Evolutionary conservation across 2,797 vertebrate species (phyloP).

Genomic region (Pogonophryne albipinna): DNA sequence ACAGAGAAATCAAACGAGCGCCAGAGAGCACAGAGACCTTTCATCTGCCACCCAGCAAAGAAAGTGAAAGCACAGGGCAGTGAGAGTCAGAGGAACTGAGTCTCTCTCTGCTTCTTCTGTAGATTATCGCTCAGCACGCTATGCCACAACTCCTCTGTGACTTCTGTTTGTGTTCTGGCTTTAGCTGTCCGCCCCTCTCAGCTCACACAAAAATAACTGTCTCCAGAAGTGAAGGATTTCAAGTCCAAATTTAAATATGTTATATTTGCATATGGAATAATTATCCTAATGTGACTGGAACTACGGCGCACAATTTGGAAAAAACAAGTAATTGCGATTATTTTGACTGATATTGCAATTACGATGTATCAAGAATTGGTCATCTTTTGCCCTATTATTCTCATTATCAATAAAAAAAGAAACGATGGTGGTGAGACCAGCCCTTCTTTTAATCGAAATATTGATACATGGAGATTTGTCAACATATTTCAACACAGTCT

Average conservation of each 20-base stretch:
- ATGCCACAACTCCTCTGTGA: slow-evolving; percentile 30
- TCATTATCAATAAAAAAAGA: too few species aligned
- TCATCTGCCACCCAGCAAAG: slow-evolving; percentile 67
- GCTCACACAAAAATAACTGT: slow-evolving; percentile 10
- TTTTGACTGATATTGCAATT: too few species aligned
- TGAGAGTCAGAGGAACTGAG: slow-evolving; percentile 39
- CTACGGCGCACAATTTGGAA: too few species aligned
- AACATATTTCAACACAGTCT: too few species aligned
- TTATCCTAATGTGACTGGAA: background rate
- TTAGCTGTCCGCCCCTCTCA: background rate
- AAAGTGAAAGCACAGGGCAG: slow-evolving; percentile 57
- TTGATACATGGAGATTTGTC: too few species aligned
- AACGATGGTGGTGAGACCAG: too few species aligned
- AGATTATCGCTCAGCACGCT: slow-evolving; percentile 45
- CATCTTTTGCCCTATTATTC: too few species aligned
- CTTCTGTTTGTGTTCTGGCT: slow-evolving; percentile 32
- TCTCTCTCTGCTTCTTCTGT: slow-evolving; percentile 32
- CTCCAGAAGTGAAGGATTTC: slow-evolving; percentile 10
- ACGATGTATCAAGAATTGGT: too few species aligned
- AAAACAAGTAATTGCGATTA: too few species aligned
- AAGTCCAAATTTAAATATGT: background rate
- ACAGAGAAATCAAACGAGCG: slow-evolving; percentile 68
- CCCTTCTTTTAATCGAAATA: too few species aligned
- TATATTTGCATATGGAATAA: background rate
- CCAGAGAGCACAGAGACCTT: slow-evolving; percentile 57